phyloP scores from a whole-genome alignment of 2,888 invertebrate species.

The Plebejus melissa region DNA sequence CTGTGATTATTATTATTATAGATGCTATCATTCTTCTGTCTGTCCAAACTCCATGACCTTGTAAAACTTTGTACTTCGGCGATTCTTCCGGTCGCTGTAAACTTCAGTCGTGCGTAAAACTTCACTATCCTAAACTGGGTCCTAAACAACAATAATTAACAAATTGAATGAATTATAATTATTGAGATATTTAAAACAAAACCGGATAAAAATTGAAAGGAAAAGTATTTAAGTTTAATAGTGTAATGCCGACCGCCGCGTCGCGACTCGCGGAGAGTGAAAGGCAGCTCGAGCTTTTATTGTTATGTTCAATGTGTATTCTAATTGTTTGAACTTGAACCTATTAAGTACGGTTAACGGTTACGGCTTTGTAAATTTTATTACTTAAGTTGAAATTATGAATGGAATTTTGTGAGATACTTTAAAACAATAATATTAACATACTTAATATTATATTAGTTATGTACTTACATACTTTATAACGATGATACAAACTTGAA shows the following conservation, averaged over 20 bases:
- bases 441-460: no score
- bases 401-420: no score
- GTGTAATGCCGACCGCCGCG: constrained; percentile 5
- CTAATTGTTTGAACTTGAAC: constrained; percentile 25
- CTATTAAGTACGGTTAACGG: constrained; percentile 5
- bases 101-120: neutral
- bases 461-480: neutral
- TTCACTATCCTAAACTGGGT: neutral
- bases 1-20: neutral
- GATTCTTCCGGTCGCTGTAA: neutral
- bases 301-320: constrained; percentile 23
- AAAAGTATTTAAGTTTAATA: constrained; percentile 22
- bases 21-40: neutral
- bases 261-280: constrained; percentile 22
- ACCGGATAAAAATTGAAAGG: constrained; percentile 27
- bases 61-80: neutral
- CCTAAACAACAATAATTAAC: neutral
- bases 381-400: neutral
- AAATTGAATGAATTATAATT: neutral
- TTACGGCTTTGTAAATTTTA: constrained; percentile 13
- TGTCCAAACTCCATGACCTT: neutral
- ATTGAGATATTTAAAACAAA: constrained; percentile 9
- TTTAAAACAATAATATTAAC: no score
- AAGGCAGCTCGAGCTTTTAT: constrained; percentile 22
- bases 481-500: neutral